Conservation (phyloP, 2,797 vertebrate genomes). For the Philypnodon macrostomus region DNA sequence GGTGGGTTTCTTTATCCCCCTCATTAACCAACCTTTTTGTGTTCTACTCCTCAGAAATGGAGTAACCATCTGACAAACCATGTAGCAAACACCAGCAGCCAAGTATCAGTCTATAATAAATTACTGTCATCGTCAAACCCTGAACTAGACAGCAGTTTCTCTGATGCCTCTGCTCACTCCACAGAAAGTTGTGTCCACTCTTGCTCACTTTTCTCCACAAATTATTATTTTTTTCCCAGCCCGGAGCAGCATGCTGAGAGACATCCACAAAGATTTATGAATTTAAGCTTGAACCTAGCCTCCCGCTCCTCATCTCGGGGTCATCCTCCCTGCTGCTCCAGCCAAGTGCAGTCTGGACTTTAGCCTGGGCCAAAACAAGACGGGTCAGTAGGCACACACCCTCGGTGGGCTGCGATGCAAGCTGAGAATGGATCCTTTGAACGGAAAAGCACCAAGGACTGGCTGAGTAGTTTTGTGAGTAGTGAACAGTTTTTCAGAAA, state of each 20-base stretch:
- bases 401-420: conserved; percentile 37
- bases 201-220: conserved; percentile 23
- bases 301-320: conserved; percentile 32
- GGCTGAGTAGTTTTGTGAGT: too few relatives aligned
- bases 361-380: conserved; percentile 47
- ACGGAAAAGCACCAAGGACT: conserved; percentile 35
- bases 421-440: conserved; percentile 45
- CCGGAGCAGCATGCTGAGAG: conserved; percentile 44
- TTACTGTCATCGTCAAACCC: too few relatives aligned
- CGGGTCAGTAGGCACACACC: conserved; percentile 58
- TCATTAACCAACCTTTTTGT: too few relatives aligned
- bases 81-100: too few relatives aligned
- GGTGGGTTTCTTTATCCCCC: too few relatives aligned
- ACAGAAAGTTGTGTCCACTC: conserved; percentile 47
- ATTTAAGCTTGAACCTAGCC: conserved; percentile 67
- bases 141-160: conserved; percentile 51
- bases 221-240: conserved; percentile 16
- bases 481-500: conserved; percentile 63
- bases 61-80: too few relatives aligned
- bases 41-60: too few relatives aligned
- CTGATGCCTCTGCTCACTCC: conserved; percentile 37
- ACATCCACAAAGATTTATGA: conserved; percentile 62
- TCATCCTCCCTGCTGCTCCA: conserved; percentile 38
- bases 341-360: conserved; percentile 59
- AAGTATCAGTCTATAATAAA: too few relatives aligned